phyloP scores from a whole-genome alignment of 2,797 vertebrate genomes.

The Sebastes flavidus region DNA sequence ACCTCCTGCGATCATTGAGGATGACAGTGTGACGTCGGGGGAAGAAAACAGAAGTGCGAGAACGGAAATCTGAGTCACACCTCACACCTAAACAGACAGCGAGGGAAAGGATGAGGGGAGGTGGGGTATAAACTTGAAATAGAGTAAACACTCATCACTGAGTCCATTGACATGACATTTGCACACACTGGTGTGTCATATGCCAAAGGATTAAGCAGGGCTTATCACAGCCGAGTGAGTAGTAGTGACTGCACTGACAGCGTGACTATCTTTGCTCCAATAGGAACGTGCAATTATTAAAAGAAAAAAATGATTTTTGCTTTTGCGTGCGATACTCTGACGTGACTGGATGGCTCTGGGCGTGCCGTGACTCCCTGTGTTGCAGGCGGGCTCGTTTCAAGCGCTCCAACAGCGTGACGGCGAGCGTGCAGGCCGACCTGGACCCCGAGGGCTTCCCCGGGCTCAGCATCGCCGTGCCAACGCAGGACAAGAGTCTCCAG shows the following conservation, averaged over 20 bases:
- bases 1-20: background rate
- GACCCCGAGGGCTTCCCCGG: constrained; percentile 93
- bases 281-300: background rate
- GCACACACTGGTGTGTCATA: constrained; percentile 66
- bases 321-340: constrained; percentile 8
- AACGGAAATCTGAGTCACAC: constrained; percentile 53
- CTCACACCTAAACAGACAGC: constrained; percentile 39
- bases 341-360: constrained; percentile 31
- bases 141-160: constrained; percentile 57
- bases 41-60: constrained; percentile 7
- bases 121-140: constrained; percentile 47
- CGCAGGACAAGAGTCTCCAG: constrained; percentile 96
- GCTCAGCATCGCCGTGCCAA: constrained; percentile 86
- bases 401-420: constrained; percentile 98
- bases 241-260: constrained; percentile 30
- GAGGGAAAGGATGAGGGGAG: constrained; percentile 24
- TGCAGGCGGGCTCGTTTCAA: constrained; percentile 94
- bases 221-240: constrained; percentile 24
- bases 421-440: constrained; percentile 97
- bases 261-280: background rate
- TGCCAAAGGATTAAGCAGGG: constrained; percentile 60
- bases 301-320: background rate
- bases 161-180: constrained; percentile 64
- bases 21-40: constrained; percentile 9
- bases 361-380: constrained; percentile 37